Conservation (phyloP, 2,113 vertebrate genomes). For the Lonchura striata region DNA sequence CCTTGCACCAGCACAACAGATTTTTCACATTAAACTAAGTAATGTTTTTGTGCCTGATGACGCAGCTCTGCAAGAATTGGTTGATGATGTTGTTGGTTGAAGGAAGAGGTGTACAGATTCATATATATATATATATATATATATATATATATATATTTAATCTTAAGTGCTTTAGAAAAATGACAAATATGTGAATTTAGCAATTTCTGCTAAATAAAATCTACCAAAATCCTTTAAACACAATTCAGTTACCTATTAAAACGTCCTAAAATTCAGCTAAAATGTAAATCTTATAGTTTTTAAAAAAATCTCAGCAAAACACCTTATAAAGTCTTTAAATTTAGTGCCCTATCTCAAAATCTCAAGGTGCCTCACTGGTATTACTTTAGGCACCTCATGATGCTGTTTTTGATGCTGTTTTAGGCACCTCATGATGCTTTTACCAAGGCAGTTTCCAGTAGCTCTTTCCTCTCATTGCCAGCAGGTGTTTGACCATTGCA, state of each 20-base stretch:
- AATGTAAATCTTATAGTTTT: background rate
- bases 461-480: background rate
- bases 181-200: background rate
- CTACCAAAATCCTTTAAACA: background rate
- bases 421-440: background rate
- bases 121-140: background rate
- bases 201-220: background rate
- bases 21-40: background rate
- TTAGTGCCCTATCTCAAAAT: background rate
- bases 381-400: background rate
- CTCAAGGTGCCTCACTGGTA: background rate
- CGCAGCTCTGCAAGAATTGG: background rate
- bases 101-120: background rate
- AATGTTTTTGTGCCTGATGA: background rate
- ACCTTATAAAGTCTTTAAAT: background rate
- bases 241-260: background rate
- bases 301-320: background rate
- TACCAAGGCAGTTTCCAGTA: background rate
- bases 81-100: background rate
- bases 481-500: background rate
- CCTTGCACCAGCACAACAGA: background rate
- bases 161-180: background rate
- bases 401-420: too few species aligned
- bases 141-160: background rate
- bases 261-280: background rate